phyloP scores from a whole-genome alignment of 2,888 invertebrate species.

The Nemoura dubitans region DNA sequence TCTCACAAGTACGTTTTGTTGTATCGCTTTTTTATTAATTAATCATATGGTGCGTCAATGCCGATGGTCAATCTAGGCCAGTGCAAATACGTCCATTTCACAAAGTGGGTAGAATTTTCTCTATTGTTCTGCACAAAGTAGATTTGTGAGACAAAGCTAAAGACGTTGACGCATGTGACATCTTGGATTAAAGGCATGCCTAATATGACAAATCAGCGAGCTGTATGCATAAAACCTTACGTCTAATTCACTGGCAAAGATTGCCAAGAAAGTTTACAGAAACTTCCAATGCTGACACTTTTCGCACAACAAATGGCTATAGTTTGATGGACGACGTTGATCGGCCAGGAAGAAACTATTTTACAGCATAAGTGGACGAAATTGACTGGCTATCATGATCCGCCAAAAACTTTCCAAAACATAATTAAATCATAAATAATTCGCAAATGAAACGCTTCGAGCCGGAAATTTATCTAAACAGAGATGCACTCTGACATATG shows the following conservation, averaged over 20 bases:
- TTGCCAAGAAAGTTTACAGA: neutral
- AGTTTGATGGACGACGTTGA: neutral
- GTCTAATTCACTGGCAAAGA: too few relatives aligned
- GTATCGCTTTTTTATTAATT: neutral
- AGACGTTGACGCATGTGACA: neutral
- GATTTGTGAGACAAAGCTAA: neutral
- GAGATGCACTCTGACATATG: neutral
- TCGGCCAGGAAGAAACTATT: neutral
- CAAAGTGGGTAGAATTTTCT: neutral
- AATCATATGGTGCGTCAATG: neutral
- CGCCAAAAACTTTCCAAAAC: neutral
- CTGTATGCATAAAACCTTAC: neutral
- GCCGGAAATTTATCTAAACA: neutral
- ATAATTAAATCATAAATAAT: neutral
- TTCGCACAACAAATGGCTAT: neutral
- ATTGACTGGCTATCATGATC: neutral
- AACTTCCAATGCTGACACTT: neutral
- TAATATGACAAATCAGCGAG: neutral
- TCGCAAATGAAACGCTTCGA: neutral
- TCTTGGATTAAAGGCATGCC: neutral
- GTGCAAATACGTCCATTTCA: neutral
- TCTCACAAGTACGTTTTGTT: neutral
- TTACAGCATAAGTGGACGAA: neutral
- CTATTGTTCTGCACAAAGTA: neutral
- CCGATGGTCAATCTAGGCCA: neutral